These are phyloP conservation scores for Pantherophis alleghaniensis DNA, from an alignment of 2,797 vertebrate genomes.

Conservation along the genomic window DNA sequence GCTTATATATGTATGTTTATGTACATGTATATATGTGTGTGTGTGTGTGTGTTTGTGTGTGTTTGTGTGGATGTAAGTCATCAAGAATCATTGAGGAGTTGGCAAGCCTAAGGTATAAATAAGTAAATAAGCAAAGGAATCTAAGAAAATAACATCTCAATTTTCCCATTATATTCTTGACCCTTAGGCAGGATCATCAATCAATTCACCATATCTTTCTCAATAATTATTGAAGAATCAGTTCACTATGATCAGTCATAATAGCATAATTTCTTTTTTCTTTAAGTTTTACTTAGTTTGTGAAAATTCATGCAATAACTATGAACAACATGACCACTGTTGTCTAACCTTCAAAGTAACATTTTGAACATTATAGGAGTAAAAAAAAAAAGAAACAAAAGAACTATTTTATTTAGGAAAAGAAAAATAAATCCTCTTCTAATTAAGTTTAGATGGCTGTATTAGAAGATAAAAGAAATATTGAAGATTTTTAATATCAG, in stretches of 20 bases:
- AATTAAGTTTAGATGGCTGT: not conserved
- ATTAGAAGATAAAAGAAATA: not conserved
- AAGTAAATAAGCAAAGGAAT: not conserved
- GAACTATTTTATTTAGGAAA: not conserved
- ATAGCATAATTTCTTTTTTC: not conserved
- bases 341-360: not conserved
- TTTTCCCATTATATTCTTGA: not conserved
- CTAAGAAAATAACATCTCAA: not conserved
- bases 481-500: not conserved
- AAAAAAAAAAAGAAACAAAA: not conserved
- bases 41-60: too few species aligned
- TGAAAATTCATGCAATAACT: not conserved
- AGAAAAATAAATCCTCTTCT: not conserved
- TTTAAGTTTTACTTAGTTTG: not conserved
- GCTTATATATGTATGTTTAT: not conserved
- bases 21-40: not conserved
- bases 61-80: too few species aligned
- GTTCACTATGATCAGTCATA: not conserved
- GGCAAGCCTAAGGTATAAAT: not conserved
- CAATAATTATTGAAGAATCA: not conserved
- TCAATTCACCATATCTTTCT: not conserved
- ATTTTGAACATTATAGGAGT: not conserved
- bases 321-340: not conserved
- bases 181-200: too few species aligned
- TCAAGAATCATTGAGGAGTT: not conserved